A percentile compares a stretch with the other conserved stretches of the same genome.
Evolutionary conservation across 2,888 invertebrate genomes (phyloP).

Genomic region (Diaprepes abbreviatus): DNA sequence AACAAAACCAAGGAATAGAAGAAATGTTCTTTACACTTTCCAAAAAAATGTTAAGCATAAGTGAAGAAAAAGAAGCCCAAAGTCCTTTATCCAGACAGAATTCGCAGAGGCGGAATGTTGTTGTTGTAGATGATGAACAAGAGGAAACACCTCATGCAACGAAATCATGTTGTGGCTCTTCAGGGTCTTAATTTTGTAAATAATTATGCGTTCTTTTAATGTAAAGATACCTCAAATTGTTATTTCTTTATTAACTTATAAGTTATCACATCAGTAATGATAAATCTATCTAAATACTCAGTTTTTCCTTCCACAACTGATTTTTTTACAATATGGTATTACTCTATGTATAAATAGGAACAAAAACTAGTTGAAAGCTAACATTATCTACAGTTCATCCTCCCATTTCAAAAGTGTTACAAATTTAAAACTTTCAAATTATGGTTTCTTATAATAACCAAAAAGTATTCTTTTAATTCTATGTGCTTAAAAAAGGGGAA

Average conservation of each 20-base stretch:
- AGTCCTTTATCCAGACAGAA: conserved; percentile 61
- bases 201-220: background rate
- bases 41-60: conserved; percentile 77
- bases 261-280: too few species aligned
- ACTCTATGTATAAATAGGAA: too few species aligned
- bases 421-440: too few species aligned
- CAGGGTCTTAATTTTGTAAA: conserved; percentile 27
- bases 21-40: conserved; percentile 90
- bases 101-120: conserved; percentile 63
- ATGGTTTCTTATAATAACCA: too few species aligned
- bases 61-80: conserved; percentile 60
- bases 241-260: background rate
- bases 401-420: too few species aligned
- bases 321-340: too few species aligned
- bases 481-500: too few species aligned
- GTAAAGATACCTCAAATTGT: conserved; percentile 5
- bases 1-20: conserved; percentile 90
- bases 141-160: conserved; percentile 15
- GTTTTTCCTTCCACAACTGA: too few species aligned
- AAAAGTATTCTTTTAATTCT: too few species aligned
- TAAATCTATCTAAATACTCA: too few species aligned
- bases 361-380: too few species aligned
- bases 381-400: too few species aligned
- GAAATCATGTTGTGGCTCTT: conserved; percentile 37
- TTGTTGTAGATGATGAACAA: conserved; percentile 50